Evolutionary conservation across 2,797 vertebrate species (phyloP).

Genomic region (Antennarius maculatus): DNA sequence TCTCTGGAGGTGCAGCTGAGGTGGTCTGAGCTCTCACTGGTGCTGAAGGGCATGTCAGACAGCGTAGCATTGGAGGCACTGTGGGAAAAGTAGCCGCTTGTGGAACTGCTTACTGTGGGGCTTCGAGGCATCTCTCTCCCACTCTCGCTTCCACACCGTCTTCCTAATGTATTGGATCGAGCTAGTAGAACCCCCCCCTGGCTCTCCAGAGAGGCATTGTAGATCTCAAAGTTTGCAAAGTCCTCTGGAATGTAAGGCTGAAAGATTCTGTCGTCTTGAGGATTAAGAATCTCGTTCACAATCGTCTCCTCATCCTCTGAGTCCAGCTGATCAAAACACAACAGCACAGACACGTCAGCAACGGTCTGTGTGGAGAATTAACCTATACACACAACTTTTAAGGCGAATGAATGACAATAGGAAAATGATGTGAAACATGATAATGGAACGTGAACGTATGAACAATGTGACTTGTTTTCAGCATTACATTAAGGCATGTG

Average conservation of each 20-base stretch:
- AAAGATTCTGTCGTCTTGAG: slow-evolving; percentile 76
- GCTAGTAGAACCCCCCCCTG: slow-evolving; percentile 55
- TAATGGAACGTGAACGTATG: slow-evolving; percentile 40
- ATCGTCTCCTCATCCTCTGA: slow-evolving; percentile 93
- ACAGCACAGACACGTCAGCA: slow-evolving; percentile 38
- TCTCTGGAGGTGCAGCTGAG: slow-evolving; percentile 83
- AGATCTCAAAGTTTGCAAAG: slow-evolving; percentile 97
- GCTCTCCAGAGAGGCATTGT: slow-evolving; percentile 92
- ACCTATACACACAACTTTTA: not conserved
- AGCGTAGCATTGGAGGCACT: slow-evolving; percentile 95
- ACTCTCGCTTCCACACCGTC: slow-evolving; percentile 43
- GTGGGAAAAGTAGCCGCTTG: slow-evolving; percentile 97
- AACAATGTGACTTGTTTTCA: not conserved
- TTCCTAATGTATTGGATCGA: slow-evolving; percentile 53
- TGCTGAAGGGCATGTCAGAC: slow-evolving; percentile 90
- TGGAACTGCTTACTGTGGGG: slow-evolving; percentile 95
- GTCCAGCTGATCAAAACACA: slow-evolving; percentile 83
- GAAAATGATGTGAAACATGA: slow-evolving; percentile 37
- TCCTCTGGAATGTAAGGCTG: slow-evolving; percentile 91
- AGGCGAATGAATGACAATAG: slow-evolving; percentile 30
- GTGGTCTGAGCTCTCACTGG: slow-evolving; percentile 93
- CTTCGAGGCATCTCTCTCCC: slow-evolving; percentile 88
- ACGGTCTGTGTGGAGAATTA: not conserved
- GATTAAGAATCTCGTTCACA: slow-evolving; percentile 73
- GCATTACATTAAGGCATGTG: slow-evolving; percentile 2